phyloP scores from a whole-genome alignment of 2,797 vertebrate species.

The Echeneis naucrates region DNA sequence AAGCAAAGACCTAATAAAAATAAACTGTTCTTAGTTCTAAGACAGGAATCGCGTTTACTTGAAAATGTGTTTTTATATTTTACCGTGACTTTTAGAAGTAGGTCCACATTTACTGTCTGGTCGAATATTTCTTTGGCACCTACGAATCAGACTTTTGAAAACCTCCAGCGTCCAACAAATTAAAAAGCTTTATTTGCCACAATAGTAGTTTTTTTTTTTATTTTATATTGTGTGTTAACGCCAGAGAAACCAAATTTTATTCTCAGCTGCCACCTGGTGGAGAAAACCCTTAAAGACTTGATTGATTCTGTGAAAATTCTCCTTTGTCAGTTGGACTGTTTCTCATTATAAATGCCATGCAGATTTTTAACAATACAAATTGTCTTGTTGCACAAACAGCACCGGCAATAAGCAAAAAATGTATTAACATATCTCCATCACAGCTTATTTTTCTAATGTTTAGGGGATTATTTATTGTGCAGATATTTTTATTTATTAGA shows the following conservation, averaged over 20 bases:
- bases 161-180: too few relatives aligned
- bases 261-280: slow-evolving; percentile 56
- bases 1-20: not conserved
- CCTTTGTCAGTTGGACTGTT: not conserved
- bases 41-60: too few relatives aligned
- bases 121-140: not conserved
- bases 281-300: not conserved
- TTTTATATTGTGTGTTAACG: not conserved
- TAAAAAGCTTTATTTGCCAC: not conserved
- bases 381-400: not conserved
- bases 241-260: not conserved
- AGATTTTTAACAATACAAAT: not conserved
- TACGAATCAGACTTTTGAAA: not conserved
- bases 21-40: too few relatives aligned
- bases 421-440: too few relatives aligned
- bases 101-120: not conserved
- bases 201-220: not conserved
- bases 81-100: not conserved
- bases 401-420: not conserved
- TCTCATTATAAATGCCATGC: too few relatives aligned
- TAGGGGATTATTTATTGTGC: not conserved
- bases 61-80: too few relatives aligned
- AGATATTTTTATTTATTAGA: not conserved
- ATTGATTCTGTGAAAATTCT: not conserved
- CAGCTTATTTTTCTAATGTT: not conserved